phyloP scores from a whole-genome alignment of 1,140 invertebrate species.

The Rhagoletis zephyria region DNA sequence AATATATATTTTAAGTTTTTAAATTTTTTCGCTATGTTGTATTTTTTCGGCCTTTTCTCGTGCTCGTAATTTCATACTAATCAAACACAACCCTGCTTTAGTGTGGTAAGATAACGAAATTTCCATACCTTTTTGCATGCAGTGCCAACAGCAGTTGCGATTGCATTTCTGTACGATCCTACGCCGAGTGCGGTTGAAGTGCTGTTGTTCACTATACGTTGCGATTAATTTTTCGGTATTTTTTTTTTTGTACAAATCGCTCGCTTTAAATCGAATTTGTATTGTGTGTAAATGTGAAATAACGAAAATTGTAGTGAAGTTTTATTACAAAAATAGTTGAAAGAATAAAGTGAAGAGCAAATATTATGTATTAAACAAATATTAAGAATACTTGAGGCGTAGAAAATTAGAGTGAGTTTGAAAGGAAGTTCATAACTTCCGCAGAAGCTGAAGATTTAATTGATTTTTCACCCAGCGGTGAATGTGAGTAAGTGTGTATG shows the following conservation, averaged over 20 bases:
- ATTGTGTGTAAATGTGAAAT: not conserved
- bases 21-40: no score
- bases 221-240: conserved; percentile 3
- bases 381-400: not conserved
- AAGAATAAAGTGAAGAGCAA: no score
- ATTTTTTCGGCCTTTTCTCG: no score
- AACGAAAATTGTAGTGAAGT: not conserved
- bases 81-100: not conserved
- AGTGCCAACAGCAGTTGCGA: conserved; percentile 2
- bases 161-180: conserved; percentile 42
- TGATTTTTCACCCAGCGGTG: conserved; percentile 34
- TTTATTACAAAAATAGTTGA: not conserved
- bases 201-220: conserved; percentile 19
- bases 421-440: conserved; percentile 45
- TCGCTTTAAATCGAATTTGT: not conserved
- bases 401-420: conserved; percentile 1
- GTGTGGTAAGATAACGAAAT: not conserved
- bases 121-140: not conserved
- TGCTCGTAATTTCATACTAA: no score
- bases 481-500: not conserved
- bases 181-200: not conserved
- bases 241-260: not conserved
- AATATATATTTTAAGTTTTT: no score
- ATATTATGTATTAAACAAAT: not conserved
- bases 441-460: conserved; percentile 44